Conservation (phyloP, 2,888 invertebrate genomes). For the Heliconius ethilla region DNA sequence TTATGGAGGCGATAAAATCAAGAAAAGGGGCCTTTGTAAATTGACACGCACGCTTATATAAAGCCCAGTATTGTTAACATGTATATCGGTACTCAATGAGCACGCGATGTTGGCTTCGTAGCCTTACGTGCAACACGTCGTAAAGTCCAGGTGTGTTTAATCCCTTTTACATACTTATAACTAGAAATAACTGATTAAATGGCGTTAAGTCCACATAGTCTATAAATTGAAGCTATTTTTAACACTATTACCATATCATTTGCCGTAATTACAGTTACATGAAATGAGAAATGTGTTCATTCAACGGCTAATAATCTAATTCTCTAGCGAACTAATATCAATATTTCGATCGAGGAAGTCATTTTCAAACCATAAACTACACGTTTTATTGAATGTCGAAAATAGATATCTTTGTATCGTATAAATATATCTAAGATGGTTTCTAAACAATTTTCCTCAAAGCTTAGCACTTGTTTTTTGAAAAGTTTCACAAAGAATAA, state of each 20-base stretch:
- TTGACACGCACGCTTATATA: conserved; percentile 22
- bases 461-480: background rate
- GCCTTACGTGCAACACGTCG: conserved; percentile 2
- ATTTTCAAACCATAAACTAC: conserved; percentile 31
- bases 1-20: conserved; percentile 20
- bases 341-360: conserved; percentile 31
- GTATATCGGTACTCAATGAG: background rate
- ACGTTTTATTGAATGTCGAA: conserved; percentile 36
- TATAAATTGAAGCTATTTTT: conserved; percentile 15
- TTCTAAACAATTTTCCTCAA: conserved; percentile 28
- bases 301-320: conserved; percentile 29
- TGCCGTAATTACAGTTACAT: conserved; percentile 28
- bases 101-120: conserved; percentile 21
- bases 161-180: conserved; percentile 19
- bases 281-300: conserved; percentile 24
- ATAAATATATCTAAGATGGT: conserved; percentile 21
- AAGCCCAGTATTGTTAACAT: conserved; percentile 8
- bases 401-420: conserved; percentile 43
- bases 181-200: conserved; percentile 12
- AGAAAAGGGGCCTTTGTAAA: conserved; percentile 26
- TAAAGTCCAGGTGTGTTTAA: conserved; percentile 19
- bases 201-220: conserved; percentile 2
- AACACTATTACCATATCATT: conserved; percentile 26
- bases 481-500: background rate
- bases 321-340: conserved; percentile 18